Evolutionary conservation across 2,888 invertebrate species (phyloP), one percentile per base, ranked within the genome.

Genomic region (Platycheirus albimanus): DNA sequence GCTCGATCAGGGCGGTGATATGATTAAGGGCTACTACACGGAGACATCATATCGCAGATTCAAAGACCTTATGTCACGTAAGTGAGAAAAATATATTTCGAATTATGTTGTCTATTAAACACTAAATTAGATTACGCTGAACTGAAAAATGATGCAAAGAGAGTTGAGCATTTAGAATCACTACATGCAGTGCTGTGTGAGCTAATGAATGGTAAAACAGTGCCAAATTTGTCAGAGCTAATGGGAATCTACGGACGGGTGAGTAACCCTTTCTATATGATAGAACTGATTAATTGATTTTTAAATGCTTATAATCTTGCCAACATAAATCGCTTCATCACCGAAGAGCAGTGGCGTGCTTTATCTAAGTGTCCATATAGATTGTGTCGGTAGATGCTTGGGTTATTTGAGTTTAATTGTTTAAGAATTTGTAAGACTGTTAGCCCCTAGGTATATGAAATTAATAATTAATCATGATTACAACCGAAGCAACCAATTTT

Each of bases 51-150:
- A 93, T 86, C 92, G 97, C 70, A 94, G 93, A 91, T 97, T 96
- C 91, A 94, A 95, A 87, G 96, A 97, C 91, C 91, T 98, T 19
- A 96, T 97, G 96, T 96, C 97, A 58, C 98, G 97, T 97, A 92
- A 94, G 95, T 92, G 28, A 30, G 10, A 33, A 41, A 20, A 20
- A 0, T 15, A n/a, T 7, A 52, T 66, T 11, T 17, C n/a, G 3
- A 10, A 15, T 19, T 20, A 15, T 13, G 33, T 45, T 38, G 2
- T 13, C 8, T 33, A 33, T 47, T 3, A 38, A 11, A 10, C 20
- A 10, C 2, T 56, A 52, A 43, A 89, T 10, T 91, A 98, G 98
- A 98, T 92, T 95, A 95, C 88, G 92, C 94, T 0, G 95, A 97
- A 86, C 92, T 98, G 54, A 96, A 96, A 89, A 91, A 93, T 7